Percentiles rank a stretch among this genome's conserved stretches.
Evolutionary conservation across 2,888 invertebrate genomes (phyloP).

Genomic region (Netelia melanura): DNA sequence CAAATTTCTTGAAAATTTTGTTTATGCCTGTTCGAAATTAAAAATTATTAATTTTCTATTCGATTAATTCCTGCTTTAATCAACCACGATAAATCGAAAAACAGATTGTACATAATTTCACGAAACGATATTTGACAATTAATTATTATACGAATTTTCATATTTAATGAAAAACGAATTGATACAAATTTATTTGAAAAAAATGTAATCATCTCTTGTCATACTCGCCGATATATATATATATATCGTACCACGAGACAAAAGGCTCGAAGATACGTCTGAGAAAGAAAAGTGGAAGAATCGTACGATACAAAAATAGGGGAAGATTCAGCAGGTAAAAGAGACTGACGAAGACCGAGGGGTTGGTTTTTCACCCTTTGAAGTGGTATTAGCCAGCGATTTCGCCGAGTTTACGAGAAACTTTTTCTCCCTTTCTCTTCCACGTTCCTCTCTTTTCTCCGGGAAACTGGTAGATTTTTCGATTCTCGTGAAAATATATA

Average conservation of each 20-base stretch:
- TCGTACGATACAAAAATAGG: slow-evolving; percentile 25
- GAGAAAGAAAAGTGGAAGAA: slow-evolving; percentile 16
- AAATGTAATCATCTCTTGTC: background rate
- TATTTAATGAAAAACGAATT: too few relatives aligned
- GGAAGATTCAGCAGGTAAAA: slow-evolving; percentile 14
- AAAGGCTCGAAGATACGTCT: slow-evolving; percentile 42
- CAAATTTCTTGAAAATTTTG: too few relatives aligned
- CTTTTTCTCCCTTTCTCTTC: slow-evolving; percentile 3
- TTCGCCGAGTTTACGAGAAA: slow-evolving; percentile 67
- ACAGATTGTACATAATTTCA: too few relatives aligned
- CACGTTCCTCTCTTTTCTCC: slow-evolving; percentile 8
- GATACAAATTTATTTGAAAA: too few relatives aligned
- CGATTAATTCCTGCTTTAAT: too few relatives aligned
- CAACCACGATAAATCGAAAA: too few relatives aligned
- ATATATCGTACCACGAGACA: slow-evolving; percentile 17
- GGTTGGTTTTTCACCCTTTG: slow-evolving; percentile 58
- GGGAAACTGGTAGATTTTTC: slow-evolving; percentile 62
- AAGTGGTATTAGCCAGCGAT: slow-evolving; percentile 74
- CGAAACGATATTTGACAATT: too few relatives aligned
- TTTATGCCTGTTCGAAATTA: too few relatives aligned
- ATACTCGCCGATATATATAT: slow-evolving; percentile 1
- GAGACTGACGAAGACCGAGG: slow-evolving; percentile 22
- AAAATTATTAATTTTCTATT: too few relatives aligned
- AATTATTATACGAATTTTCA: too few relatives aligned
- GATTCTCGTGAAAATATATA: slow-evolving; percentile 72